Evolutionary conservation across 2,888 invertebrate species (phyloP), one percentile per base, ranked within the genome.

Genomic region (Ceraclea dissimilis): DNA sequence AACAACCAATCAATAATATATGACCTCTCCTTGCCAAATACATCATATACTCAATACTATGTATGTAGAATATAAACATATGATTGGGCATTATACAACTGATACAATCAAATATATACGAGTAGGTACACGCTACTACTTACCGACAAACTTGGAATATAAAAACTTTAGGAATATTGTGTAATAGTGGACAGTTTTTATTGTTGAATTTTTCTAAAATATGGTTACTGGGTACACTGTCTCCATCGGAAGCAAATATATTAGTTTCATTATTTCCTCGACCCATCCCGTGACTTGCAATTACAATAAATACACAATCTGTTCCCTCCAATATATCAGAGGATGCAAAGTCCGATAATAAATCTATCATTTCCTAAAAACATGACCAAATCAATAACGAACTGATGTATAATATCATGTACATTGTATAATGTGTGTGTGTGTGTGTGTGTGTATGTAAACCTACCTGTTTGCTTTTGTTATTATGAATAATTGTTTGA

Each of bases 141-240:
- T 66, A 75, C 82, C 85, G 78, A 70, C 87, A 88, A 62, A 81
- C 81, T 66, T 88, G 88, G 66, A 87, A 86, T 57, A 88, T 76
- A 66, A 88, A 84, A 54, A 88, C 81, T 71, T 88, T 88, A 19
- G 88, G 87, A 65, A 85, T 81, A 52, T 77, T 73, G 10, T 68
- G 64, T 58, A 87, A 72, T 53, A 68, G 66, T 1, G 74, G 73
- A 67, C 84, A 81, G 53, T 71, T 72, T 16, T 66, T 64, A 64
- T 81, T 79, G 65, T 77, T 78, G 69, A 88, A 87, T 64, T 77
- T 73, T 33, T 79, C 72, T 26, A 85, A 70, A 63, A 88, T 76
- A 49, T 77, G 71, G 18, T 74, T 71, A 26, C 79, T 75, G 58
- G 76, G 68, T 52, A 82, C 67, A 18, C 72, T 66, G 5, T 71